phyloP scores from a whole-genome alignment of 2,888 invertebrate species.

The Cheilosia impressa region DNA sequence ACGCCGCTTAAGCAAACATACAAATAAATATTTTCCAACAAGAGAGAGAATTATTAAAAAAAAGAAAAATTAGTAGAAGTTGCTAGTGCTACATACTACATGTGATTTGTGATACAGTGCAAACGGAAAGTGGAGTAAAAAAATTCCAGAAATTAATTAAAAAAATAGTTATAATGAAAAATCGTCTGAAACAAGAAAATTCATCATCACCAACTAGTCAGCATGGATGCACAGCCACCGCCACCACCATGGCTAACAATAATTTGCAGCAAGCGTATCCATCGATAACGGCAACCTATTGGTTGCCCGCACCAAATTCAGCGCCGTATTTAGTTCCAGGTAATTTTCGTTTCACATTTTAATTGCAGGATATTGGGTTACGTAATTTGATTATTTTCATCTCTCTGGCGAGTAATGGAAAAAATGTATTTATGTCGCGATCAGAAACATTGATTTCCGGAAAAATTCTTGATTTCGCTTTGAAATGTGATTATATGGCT shows the following conservation, averaged over 20 bases:
- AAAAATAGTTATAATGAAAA: slow-evolving; percentile 76
- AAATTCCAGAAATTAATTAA: slow-evolving; percentile 22
- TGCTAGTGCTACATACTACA: slow-evolving; percentile 13
- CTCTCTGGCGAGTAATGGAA: not conserved
- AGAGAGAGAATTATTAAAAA: slow-evolving; percentile 4
- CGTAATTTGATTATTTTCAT: slow-evolving; percentile 53
- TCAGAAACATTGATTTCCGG: slow-evolving; percentile 14
- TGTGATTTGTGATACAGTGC: slow-evolving; percentile 51
- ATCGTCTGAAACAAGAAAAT: slow-evolving; percentile 76
- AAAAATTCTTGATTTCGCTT: slow-evolving; percentile 17
- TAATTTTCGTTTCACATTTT: slow-evolving; percentile 83
- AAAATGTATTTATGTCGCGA: not conserved
- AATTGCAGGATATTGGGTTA: slow-evolving; percentile 70
- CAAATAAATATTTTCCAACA: slow-evolving; percentile 7
- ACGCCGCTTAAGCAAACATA: not conserved
- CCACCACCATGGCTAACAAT: slow-evolving; percentile 71
- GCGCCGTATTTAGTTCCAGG: slow-evolving; percentile 94
- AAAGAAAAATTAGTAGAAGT: slow-evolving; percentile 13
- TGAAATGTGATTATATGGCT: not conserved
- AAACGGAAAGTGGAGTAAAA: slow-evolving; percentile 23
- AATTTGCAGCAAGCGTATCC: slow-evolving; percentile 85
- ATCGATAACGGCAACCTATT: slow-evolving; percentile 92
- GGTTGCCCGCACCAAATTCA: slow-evolving; percentile 91
- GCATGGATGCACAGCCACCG: slow-evolving; percentile 75
- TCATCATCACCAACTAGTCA: slow-evolving; percentile 77